Evolutionary conservation across 2,797 vertebrate genomes (phyloP), one percentile per base, ranked within the genome.

Genomic region (Hylomyscus alleni): DNA sequence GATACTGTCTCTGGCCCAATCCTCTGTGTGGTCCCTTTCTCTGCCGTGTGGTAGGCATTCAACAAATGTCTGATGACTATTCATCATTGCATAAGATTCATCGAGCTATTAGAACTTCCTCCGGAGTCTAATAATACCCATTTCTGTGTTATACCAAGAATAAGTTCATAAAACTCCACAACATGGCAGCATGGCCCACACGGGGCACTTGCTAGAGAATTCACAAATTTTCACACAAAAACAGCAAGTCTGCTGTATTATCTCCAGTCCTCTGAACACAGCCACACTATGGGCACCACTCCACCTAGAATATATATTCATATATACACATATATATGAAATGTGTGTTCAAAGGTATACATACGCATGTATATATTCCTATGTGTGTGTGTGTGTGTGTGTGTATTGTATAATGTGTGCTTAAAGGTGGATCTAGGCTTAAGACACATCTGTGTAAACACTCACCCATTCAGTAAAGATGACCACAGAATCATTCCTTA

Each of bases 401-500:
- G 19, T 14, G 34, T n/a, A n/a, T n/a, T n/a, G n/a, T n/a, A n/a
- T n/a, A n/a, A n/a, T 22, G 12, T 69, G 34, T 52, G 58, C 56
- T 13, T 67, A 11, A 60, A 58, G 77, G 47, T 58, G 13, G 54
- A 80, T 67, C 89, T 77, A 50, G 75, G 54, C 90, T 92, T 58
- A 84, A 93, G 92, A 90, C 92, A 95, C 87, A 95, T 69, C 84
- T 90, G 92, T 84, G 52, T 84, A 92, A 95, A 96, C 83, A 89
- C 50, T 17, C n/a, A n/a, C 52, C 50, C 58, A 50, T 89, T 40
- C 37, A 65, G 14, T 22, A 84, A 89, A 91, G 73, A 44, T 17
- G 31, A 47, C 60, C 56, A 17, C 2, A 69, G 47, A 85, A 26
- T n/a, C 24, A 37, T 72, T 75, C 62, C 60, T 87, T 40, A 40